phyloP scores from a whole-genome alignment of 2,888 invertebrate genomes.

The Conomelus anceps region DNA sequence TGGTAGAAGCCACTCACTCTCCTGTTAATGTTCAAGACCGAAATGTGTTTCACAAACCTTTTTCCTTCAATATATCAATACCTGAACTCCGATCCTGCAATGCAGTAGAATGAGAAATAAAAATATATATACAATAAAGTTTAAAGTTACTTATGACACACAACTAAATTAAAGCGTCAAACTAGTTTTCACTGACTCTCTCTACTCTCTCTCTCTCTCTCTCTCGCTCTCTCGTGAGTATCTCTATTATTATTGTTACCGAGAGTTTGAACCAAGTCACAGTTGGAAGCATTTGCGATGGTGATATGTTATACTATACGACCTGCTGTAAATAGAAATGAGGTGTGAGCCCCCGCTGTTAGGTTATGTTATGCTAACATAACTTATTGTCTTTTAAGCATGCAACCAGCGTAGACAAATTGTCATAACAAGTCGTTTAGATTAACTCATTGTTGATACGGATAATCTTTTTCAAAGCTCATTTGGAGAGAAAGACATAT shows the following conservation, averaged over 20 bases:
- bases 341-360: background rate
- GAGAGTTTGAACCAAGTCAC: background rate
- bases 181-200: background rate
- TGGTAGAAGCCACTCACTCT: no score
- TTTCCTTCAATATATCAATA: no score
- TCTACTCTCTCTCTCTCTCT: background rate
- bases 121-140: background rate
- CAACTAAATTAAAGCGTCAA: background rate
- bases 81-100: no score
- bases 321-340: no score
- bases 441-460: background rate
- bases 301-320: background rate
- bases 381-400: background rate
- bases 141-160: background rate
- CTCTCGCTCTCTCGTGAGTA: background rate
- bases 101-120: no score
- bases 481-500: background rate
- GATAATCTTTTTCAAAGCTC: background rate
- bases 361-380: background rate
- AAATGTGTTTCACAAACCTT: no score
- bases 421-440: background rate
- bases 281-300: background rate
- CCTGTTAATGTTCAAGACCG: no score
- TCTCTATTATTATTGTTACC: background rate
- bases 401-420: background rate